phyloP scores from a whole-genome alignment of 2,113 vertebrate species.

The Piaya cayana region DNA sequence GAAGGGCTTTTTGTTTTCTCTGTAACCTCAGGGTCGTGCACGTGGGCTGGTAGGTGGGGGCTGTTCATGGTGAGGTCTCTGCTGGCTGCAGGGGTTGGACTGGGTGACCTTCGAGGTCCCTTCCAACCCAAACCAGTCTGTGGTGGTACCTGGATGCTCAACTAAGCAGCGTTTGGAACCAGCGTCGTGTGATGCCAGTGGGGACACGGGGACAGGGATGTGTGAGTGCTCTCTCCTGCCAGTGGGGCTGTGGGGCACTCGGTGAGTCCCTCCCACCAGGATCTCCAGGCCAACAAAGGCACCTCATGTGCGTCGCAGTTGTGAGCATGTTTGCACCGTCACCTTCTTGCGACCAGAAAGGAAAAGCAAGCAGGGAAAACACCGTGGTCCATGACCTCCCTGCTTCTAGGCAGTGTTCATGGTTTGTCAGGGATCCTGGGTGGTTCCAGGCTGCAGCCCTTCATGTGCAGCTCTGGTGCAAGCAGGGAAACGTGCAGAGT shows the following conservation, averaged over 20 bases:
- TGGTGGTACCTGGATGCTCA: no score
- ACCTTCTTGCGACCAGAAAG: no score
- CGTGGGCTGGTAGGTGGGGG: accelerated
- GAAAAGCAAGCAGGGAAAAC: neutral
- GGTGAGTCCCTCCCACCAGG: neutral
- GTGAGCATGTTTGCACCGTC: neutral
- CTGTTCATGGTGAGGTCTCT: neutral
- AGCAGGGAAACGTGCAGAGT: neutral
- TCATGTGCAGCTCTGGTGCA: accelerated
- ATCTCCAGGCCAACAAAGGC: neutral
- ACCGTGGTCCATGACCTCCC: neutral
- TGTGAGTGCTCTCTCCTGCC: no score
- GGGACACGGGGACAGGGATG: no score
- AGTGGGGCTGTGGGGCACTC: neutral
- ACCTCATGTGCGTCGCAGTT: no score
- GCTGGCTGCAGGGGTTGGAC: no score
- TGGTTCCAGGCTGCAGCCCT: neutral
- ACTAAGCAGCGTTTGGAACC: no score
- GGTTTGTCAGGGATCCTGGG: accelerated
- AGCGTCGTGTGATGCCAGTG: no score
- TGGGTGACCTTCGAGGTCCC: no score
- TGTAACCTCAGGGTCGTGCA: accelerated
- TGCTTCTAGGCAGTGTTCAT: neutral
- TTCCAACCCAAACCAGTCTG: no score
- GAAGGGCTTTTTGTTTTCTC: neutral